These are phyloP conservation scores for Phania funesta DNA, from an alignment of 2,888 invertebrate genomes.

Conservation along the genomic window DNA sequence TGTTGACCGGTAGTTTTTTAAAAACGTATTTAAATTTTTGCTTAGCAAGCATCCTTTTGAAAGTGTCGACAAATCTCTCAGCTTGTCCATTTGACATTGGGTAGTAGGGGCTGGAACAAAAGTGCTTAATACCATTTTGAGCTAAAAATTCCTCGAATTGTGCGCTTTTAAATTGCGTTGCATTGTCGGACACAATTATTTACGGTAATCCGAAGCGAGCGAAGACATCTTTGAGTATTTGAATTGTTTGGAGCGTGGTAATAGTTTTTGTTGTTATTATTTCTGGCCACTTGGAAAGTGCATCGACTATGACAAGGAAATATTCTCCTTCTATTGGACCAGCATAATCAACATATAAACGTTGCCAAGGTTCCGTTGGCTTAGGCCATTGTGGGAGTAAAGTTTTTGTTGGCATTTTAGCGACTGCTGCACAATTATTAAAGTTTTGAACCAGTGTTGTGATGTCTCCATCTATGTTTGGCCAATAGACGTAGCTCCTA, in stretches of 20 bases:
- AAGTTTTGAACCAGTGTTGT: conserved; percentile 70
- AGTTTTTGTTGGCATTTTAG: conserved; percentile 71
- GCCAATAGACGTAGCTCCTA: conserved; percentile 69
- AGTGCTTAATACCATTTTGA: conserved; percentile 46
- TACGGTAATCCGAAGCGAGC: conserved; percentile 64
- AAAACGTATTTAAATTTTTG: no score
- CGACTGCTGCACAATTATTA: conserved; percentile 68
- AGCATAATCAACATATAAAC: conserved; percentile 80
- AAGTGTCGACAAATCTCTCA: conserved; percentile 68
- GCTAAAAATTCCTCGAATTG: conserved; percentile 35
- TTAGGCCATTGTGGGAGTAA: conserved; percentile 68
- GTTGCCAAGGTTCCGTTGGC: conserved; percentile 73
- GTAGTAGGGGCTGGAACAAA: conserved; percentile 50
- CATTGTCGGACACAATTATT: conserved; percentile 47
- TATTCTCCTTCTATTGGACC: conserved; percentile 69
- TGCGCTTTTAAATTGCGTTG: conserved; percentile 46
- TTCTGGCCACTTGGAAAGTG: conserved; percentile 79
- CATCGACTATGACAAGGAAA: conserved; percentile 77
- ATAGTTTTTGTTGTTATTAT: conserved; percentile 68
- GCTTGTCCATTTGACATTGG: conserved; percentile 68
- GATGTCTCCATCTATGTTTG: conserved; percentile 70
- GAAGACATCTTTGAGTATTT: conserved; percentile 56
- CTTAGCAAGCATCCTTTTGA: no score
- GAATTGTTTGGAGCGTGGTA: conserved; percentile 21
- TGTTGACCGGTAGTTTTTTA: no score